Base-by-base conservation (phyloP, 2,888 invertebrate species). In the Andricus curvator region DNA sequence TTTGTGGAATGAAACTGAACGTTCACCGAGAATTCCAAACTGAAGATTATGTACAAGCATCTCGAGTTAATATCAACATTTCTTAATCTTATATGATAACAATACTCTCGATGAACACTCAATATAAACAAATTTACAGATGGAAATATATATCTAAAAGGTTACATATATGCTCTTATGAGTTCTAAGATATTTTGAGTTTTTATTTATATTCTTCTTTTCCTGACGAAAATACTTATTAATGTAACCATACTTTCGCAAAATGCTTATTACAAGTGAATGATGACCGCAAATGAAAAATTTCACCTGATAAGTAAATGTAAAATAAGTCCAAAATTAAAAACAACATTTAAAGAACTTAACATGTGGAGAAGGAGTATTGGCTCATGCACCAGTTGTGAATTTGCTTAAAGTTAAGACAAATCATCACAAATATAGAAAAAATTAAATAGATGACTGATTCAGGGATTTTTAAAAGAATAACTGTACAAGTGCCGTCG, bases 191-290 rank as follows among this genome's bases (percentile, higher is more conserved):
- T 17, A 15, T 41, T 20, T 22, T 15, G 13, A 44, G 25, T 29
- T 4, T 20, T 29, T 70, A 25, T 51, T 3, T 17, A 25, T 70
- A 29, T 70, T 70, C 20, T 51, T 51, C 8, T 65, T 15, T 70
- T 51, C 20, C 48, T 70, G 29, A 51, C 17, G 9, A 56, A 56
- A n/a, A n/a, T 48, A n/a, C 56, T 22, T 29, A 70, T 48, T 29
- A 29, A 48, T 48, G 13, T 29, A 70, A 68, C 48, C 22, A n/a
- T 15, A 22, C 41, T 48, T 8, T 44, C 13, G 29, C 22, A 48
- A 44, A 70, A 51, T 11, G 25, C 70, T 51, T 70, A 70, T 70
- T 29, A 70, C 70, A 70, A 51, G 70, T 51, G 29, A 29, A 48
- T 29, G 25, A 70, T 51, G 70, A 70, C n/a, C 51, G 70, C 17